Base-by-base conservation (phyloP, 2,113 vertebrate species). In the Toxotes chatareus region DNA sequence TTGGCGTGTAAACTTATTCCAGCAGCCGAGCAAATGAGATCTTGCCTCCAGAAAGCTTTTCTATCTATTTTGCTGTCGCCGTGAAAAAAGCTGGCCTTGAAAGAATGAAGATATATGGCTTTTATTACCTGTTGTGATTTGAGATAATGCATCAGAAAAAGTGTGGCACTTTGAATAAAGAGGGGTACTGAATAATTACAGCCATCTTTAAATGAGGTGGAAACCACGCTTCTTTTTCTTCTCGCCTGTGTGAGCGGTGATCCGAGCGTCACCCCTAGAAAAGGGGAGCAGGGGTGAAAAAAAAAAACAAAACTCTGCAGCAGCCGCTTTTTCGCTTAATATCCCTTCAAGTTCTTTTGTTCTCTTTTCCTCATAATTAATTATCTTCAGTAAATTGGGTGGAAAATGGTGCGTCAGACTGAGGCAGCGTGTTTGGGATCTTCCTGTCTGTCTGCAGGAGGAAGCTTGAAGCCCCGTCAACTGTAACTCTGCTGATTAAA, bases 71-170 rank as follows among this genome's bases (percentile, higher is more conserved):
- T 84, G 66, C 87, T 79, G 57, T 77, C 8, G 6, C 56, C 1
- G 9, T 36, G 17, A 42, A 55, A 73, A 74, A 76, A 27, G 51
- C 56, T 34, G 1, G 42, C 38, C 13, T 44, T n/a, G 40, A 70
- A 73, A 62, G 46, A 90, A 91, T 85, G 70, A 90, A 90, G 83
- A 93, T 86, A 27, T 72, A 91, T 86, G 80, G 85, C 51, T 84
- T 84, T 79, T 84, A 82, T 86, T 88, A 86, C 46, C 55, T 13
- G 63, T 53, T 86, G 71, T 63, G 74, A 91, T 86, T 82, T 32
- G 59, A 68, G 74, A 49, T 60, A 83, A 86, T 90, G 61, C 53
- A 89, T 91, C 78, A 79, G 63, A 63, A 77, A 74, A 56, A 83
- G 63, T 11, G 32, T 27, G 77, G 32, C 49, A 36, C 51, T 67